phyloP scores from a whole-genome alignment of 1,140 invertebrate species.

The Saxidomus purpurata region DNA sequence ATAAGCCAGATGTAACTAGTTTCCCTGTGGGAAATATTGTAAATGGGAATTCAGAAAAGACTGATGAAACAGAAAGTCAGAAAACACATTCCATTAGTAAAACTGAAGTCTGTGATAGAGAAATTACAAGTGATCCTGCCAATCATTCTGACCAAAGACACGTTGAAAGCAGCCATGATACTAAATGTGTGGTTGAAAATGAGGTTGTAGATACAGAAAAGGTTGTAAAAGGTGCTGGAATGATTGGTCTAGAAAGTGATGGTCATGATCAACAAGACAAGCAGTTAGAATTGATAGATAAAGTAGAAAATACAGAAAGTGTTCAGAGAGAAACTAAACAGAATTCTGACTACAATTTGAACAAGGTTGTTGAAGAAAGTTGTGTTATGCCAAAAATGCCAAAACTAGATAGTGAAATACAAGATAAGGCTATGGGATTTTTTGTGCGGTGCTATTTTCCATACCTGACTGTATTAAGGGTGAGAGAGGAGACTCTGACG shows the following conservation, averaged over 20 bases:
- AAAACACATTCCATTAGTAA: neutral
- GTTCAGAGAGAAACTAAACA: neutral
- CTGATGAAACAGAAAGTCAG: neutral
- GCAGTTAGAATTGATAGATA: neutral
- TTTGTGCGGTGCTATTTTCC: conserved; percentile 63
- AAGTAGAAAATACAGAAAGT: neutral
- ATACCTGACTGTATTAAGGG: neutral
- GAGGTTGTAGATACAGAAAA: neutral
- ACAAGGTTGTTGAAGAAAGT: neutral
- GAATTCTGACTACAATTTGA: neutral
- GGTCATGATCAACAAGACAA: neutral
- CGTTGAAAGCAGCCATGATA: neutral
- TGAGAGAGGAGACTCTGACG: conserved; percentile 14
- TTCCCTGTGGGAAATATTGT: neutral
- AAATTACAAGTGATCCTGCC: neutral
- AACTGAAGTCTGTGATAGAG: neutral
- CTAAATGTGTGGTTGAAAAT: neutral
- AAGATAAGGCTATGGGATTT: conserved; percentile 13
- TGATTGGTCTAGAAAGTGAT: neutral
- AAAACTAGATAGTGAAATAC: neutral
- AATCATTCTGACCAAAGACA: neutral
- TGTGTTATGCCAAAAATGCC: neutral
- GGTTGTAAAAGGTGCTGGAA: neutral
- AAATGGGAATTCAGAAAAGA: neutral
- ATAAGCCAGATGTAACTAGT: neutral